phyloP scores from a whole-genome alignment of 2,113 vertebrate genomes.

The Heteronetta atricapilla region DNA sequence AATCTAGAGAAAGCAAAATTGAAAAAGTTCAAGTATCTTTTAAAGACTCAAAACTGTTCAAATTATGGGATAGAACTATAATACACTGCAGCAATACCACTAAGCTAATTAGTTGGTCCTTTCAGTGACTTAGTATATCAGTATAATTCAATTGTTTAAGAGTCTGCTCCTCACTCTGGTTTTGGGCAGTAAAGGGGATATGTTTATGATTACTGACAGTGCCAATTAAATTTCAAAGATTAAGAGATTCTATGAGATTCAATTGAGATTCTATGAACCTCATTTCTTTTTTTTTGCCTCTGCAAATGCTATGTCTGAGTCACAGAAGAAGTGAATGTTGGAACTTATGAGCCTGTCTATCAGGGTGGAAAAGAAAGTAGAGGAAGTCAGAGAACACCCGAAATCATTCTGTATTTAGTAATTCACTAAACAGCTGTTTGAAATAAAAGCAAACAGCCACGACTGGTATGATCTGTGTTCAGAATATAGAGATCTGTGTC shows the following conservation, averaged over 20 bases:
- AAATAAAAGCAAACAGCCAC: background rate
- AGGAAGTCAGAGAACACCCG: background rate
- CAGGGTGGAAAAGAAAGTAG: background rate
- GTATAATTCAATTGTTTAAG: constrained; percentile 35
- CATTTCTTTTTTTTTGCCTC: background rate
- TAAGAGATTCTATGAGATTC: too few relatives aligned
- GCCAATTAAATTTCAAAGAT: constrained; percentile 26
- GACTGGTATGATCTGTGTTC: background rate
- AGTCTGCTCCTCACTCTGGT: background rate
- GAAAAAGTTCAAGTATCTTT: background rate
- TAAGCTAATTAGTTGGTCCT: constrained; percentile 31
- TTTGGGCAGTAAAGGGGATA: background rate
- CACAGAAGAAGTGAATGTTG: background rate
- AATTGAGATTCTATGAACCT: background rate
- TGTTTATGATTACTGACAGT: constrained; percentile 13
- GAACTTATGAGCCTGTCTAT: background rate
- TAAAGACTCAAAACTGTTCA: constrained; percentile 4
- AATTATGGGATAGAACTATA: constrained; percentile 1
- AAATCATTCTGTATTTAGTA: background rate
- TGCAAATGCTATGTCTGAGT: background rate
- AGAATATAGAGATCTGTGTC: background rate
- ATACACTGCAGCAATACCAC: background rate
- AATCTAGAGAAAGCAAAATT: constrained; percentile 12
- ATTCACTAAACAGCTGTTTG: background rate
- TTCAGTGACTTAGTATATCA: constrained; percentile 6